phyloP scores from a whole-genome alignment of 37 sponge, comb jelly and placozoan species.

The Geodia barretti region DNA sequence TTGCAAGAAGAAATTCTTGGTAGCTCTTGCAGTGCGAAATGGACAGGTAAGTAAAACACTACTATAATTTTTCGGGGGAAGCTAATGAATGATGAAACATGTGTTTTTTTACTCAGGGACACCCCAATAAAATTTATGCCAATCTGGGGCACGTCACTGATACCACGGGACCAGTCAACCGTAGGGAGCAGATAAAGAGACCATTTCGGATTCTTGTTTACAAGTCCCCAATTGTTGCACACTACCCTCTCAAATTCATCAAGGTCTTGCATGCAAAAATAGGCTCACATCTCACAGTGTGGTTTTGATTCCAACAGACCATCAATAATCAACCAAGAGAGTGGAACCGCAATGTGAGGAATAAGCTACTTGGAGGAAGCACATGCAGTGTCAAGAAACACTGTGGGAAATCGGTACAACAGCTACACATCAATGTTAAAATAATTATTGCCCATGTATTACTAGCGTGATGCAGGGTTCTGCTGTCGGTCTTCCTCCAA shows the following conservation, averaged over 20 bases:
- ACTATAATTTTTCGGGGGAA: no score
- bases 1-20: conserved; percentile 73
- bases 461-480: conserved; percentile 12
- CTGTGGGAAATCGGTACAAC: background rate
- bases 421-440: background rate
- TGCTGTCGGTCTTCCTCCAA: conserved; percentile 48
- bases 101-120: conserved; percentile 38
- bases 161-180: background rate
- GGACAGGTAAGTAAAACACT: conserved; percentile 52
- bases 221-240: conserved; percentile 62
- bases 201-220: conserved; percentile 80
- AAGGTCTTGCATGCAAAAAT: no score
- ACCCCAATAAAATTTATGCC: conserved; percentile 61
- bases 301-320: conserved; percentile 9
- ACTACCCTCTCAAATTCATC: conserved; percentile 67
- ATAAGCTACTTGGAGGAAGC: conserved; percentile 16
- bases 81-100: no score
- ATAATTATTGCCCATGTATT: background rate
- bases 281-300: background rate
- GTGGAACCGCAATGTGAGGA: background rate
- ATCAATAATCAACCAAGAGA: conserved; percentile 44
- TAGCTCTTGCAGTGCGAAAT: conserved; percentile 68
- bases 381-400: conserved; percentile 1
- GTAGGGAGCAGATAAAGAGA: conserved; percentile 68
- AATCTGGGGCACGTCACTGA: conserved; percentile 53